Conservation (phyloP, 2,113 vertebrate species). For the Eleginops maclovinus region DNA sequence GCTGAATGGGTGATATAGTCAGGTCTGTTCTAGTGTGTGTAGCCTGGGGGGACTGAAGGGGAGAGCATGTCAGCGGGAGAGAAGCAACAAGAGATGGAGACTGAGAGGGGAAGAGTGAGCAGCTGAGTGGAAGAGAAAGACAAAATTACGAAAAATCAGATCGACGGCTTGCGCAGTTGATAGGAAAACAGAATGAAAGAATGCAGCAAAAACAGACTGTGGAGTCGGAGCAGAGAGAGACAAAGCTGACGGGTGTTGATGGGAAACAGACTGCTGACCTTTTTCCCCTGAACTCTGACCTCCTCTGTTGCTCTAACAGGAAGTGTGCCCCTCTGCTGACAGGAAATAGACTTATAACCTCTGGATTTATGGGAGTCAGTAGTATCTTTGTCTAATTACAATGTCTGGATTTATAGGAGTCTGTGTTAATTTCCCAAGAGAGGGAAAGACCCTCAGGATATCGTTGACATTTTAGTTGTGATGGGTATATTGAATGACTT, state of each 20-base stretch:
- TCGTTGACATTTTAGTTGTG: constrained; percentile 64
- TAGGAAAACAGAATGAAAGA: constrained; percentile 26
- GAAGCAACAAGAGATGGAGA: constrained; percentile 42
- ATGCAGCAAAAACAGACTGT: not conserved
- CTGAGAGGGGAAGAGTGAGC: constrained; percentile 28
- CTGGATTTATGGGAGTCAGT: constrained; percentile 59
- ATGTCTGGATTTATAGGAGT: constrained; percentile 69
- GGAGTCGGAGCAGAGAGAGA: constrained; percentile 11
- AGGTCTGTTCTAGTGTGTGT: constrained; percentile 50
- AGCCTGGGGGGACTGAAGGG: constrained; percentile 50
- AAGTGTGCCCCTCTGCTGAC: constrained; percentile 64
- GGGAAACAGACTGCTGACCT: constrained; percentile 72
- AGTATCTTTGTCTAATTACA: constrained; percentile 73
- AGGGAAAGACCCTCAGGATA: constrained; percentile 57
- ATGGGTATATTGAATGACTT: constrained; percentile 49
- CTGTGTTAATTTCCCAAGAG: constrained; percentile 63
- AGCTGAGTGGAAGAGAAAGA: not conserved
- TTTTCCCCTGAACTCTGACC: constrained; percentile 61
- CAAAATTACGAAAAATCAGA: constrained; percentile 29
- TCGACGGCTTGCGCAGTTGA: constrained; percentile 3
- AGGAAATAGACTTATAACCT: constrained; percentile 68
- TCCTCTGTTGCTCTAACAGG: constrained; percentile 55
- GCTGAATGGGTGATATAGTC: constrained; percentile 63
- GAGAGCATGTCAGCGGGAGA: constrained; percentile 40
- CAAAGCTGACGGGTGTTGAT: constrained; percentile 62